Evolutionary conservation across 2,113 vertebrate genomes (phyloP).

Genomic region (Microcebus tavaratra): DNA sequence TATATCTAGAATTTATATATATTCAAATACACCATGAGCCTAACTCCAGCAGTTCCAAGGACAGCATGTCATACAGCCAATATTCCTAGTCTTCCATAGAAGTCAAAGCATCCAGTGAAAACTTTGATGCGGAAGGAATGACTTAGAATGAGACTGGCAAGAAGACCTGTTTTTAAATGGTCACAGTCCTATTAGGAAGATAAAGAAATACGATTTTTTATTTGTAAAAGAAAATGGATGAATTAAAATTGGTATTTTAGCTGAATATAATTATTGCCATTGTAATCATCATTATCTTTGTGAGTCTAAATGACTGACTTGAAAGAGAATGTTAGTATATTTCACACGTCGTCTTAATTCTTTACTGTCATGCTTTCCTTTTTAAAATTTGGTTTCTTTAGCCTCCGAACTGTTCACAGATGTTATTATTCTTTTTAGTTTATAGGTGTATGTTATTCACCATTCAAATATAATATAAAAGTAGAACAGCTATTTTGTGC

Average conservation of each 20-base stretch:
- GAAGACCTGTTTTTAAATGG: slow-evolving; percentile 76
- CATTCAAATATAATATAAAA: slow-evolving; percentile 68
- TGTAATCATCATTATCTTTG: slow-evolving; percentile 83
- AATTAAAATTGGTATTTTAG: slow-evolving; percentile 80
- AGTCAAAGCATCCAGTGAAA: slow-evolving; percentile 26
- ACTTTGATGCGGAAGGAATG: slow-evolving; percentile 46
- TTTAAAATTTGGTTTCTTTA: slow-evolving; percentile 78
- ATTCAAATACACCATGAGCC: background rate
- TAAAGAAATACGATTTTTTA: slow-evolving; percentile 80
- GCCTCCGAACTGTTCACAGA: slow-evolving; percentile 72
- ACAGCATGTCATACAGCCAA: background rate
- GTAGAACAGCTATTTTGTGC: slow-evolving; percentile 50
- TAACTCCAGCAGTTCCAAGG: background rate
- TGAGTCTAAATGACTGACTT: slow-evolving; percentile 80
- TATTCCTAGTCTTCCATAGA: background rate
- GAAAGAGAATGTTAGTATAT: slow-evolving; percentile 78
- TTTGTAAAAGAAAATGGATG: slow-evolving; percentile 81
- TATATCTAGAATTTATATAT: background rate
- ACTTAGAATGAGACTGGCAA: slow-evolving; percentile 71
- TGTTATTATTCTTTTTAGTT: slow-evolving; percentile 71
- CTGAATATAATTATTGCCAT: slow-evolving; percentile 83
- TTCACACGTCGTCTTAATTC: slow-evolving; percentile 79
- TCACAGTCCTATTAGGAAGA: slow-evolving; percentile 76
- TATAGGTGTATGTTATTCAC: slow-evolving; percentile 31
- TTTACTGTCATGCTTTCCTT: slow-evolving; percentile 70